phyloP scores from a whole-genome alignment of 2,797 vertebrate genomes.

The Rallus crepitans region DNA sequence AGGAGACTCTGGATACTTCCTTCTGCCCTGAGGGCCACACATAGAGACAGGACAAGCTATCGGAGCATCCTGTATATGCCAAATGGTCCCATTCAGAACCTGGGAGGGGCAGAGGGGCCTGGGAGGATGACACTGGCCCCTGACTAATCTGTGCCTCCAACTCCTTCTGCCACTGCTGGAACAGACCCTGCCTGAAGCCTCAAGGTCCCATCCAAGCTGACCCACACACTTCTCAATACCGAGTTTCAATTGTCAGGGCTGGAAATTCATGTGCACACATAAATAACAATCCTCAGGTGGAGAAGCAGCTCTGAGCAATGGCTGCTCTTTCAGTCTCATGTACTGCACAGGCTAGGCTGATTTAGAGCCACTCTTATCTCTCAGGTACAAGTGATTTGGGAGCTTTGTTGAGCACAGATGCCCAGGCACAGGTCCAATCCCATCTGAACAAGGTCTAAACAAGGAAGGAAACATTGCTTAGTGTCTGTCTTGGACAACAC shows the following conservation, averaged over 20 bases:
- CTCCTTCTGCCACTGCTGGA: neutral
- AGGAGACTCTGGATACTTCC: slow-evolving; percentile 4
- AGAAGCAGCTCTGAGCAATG: neutral
- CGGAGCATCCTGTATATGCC: neutral
- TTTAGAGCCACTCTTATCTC: neutral
- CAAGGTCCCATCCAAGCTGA: neutral
- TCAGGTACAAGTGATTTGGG: neutral
- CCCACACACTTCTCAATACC: neutral
- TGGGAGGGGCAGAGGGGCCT: neutral
- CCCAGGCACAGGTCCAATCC: neutral
- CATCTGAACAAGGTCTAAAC: neutral
- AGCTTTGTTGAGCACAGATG: neutral
- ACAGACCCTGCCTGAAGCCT: neutral
- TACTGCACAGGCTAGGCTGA: neutral
- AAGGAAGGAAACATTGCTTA: neutral
- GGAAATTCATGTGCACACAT: neutral
- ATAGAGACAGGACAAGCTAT: neutral
- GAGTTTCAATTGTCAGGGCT: neutral
- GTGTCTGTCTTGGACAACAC: neutral
- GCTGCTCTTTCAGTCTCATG: neutral
- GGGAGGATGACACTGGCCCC: neutral
- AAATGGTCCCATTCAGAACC: neutral
- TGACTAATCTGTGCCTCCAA: neutral
- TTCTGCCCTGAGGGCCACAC: neutral
- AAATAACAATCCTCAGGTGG: neutral